Evolutionary conservation across 92 coral and sea anemone species (phyloP), one percentile per base, ranked within the genome.

Genomic region (Pocillopora grandis): DNA sequence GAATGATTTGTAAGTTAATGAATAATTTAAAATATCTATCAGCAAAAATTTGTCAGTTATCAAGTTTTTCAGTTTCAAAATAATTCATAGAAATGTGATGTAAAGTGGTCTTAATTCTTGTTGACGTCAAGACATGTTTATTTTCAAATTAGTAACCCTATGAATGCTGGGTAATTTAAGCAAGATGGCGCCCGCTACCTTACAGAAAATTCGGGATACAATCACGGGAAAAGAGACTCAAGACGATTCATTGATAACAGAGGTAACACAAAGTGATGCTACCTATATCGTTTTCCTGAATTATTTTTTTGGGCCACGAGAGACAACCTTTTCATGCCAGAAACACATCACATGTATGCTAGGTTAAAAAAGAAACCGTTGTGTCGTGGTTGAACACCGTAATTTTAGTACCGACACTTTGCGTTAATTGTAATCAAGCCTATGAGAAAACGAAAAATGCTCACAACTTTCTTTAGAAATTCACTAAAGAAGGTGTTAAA

Each of bases 101-200:
- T n/a, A 2, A 62, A 19, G 31, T 66, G 36, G 31, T 66, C 21
- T 3, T 69, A 9, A 18, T 69, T 69, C 27, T 64, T 4, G 23
- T 1, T 18, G 17, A 68, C 52, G 16, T 5, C 27, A 1, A 21
- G 9, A 19, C 23, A 2, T 19, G 66, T 59, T 31, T 59, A 16
- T 57, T 58, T 76, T 76, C 12, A 59, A 55, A 9, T 17, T 76
- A 17, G 16, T 33, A 69, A 49, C 77, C 68, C 85, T 70, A 3
- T 20, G 85, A 13, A 59, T 61, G 31, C 75, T 81, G 85, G 85
- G 70, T 81, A 81, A 70, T 35, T 57, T 81, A 77, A 77, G 69
- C 74, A 96, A 96, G 82, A 97, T 97, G 99, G 99, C 97, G 98
- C 99, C 99, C 65, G 89, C 95, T 73, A 97, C 99, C 33, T 81